phyloP scores from a whole-genome alignment of 1,140 invertebrate genomes.

The Caenorhabditis remanei region DNA sequence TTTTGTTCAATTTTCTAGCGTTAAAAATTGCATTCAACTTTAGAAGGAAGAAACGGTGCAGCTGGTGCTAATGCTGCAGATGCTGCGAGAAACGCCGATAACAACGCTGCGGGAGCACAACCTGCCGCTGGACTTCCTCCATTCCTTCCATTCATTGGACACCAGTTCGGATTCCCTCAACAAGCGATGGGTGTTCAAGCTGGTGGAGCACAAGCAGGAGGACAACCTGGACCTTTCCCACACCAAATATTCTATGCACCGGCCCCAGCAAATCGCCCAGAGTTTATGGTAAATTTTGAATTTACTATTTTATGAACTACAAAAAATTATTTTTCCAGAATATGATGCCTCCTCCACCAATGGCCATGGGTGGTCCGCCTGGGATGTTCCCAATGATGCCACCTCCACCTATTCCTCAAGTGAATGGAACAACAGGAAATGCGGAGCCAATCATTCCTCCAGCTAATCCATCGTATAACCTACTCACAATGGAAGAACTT shows the following conservation, averaged over 20 bases:
- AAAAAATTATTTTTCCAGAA: background rate
- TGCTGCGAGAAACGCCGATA: slow-evolving; percentile 45
- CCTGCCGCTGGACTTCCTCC: slow-evolving; percentile 35
- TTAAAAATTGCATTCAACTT: background rate
- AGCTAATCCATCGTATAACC: background rate
- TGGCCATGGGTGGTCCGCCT: slow-evolving; percentile 7
- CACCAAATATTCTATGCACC: slow-evolving; percentile 46
- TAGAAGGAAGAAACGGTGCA: slow-evolving; percentile 30
- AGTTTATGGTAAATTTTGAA: slow-evolving; percentile 16
- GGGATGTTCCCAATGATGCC: slow-evolving; percentile 38
- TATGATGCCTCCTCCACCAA: slow-evolving; percentile 3
- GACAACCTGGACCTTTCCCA: slow-evolving; percentile 40
- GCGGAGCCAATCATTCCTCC: background rate
- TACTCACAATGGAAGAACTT: background rate
- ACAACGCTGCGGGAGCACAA: slow-evolving; percentile 45
- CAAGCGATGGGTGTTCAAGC: background rate
- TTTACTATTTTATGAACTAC: background rate
- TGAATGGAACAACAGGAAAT: background rate
- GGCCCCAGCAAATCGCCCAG: slow-evolving; percentile 10
- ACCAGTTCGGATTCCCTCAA: slow-evolving; percentile 65
- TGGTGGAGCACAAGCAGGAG: slow-evolving; percentile 29
- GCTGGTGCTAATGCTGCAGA: background rate
- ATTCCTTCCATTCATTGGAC: slow-evolving; percentile 64
- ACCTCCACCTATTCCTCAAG: slow-evolving; percentile 14
- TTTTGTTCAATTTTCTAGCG: background rate